Conservation (phyloP, 2,113 vertebrate genomes). For the Aix galericulata region DNA sequence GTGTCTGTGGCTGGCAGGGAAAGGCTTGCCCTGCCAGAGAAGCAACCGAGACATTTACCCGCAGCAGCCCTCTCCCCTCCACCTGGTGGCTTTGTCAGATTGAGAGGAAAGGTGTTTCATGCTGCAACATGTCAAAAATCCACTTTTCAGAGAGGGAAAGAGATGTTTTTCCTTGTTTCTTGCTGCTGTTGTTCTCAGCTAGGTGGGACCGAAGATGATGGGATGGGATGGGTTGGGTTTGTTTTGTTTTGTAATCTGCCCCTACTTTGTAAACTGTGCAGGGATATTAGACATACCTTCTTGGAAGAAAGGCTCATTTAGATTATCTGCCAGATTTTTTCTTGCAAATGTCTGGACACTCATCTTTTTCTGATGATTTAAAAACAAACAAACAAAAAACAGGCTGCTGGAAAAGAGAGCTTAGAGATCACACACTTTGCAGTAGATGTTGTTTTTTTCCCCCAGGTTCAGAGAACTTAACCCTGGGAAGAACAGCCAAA, state of each 20-base stretch:
- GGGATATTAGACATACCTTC: not conserved
- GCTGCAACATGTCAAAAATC: not conserved
- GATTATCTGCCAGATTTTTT: not conserved
- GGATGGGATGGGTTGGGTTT: not conserved
- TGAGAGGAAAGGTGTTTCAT: not conserved
- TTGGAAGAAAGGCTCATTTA: not conserved
- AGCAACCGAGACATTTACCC: no score
- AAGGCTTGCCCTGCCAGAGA: not conserved
- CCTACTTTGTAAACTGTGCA: not conserved
- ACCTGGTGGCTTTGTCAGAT: not conserved
- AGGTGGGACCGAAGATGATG: not conserved
- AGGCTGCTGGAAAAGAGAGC: not conserved
- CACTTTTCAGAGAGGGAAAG: not conserved
- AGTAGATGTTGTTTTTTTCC: not conserved
- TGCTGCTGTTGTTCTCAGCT: no score
- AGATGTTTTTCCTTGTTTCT: not conserved
- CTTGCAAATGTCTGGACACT: not conserved
- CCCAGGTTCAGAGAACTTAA: not conserved
- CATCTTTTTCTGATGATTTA: not conserved
- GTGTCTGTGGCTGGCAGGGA: fast-evolving
- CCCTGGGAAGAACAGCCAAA: not conserved
- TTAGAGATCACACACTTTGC: not conserved
- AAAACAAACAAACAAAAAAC: not conserved
- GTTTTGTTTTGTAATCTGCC: not conserved
- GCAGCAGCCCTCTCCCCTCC: not conserved